Base-by-base conservation (phyloP, 1,140 invertebrate species). In the Dendrolimus punctatus region DNA sequence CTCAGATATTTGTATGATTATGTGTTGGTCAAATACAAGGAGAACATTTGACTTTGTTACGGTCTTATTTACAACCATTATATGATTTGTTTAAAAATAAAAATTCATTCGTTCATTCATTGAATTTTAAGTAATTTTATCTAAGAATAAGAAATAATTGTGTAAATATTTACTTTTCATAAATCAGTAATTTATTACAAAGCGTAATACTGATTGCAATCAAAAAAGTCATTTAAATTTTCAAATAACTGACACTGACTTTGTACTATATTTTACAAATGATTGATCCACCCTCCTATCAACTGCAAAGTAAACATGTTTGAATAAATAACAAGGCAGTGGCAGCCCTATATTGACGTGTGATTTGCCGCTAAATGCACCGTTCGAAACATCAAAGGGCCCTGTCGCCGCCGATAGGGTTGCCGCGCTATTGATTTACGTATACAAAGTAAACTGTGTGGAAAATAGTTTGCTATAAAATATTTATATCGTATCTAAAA, bases 311-410 rank as follows among this genome's bases (percentile, higher is more conserved):
- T 69, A 74, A 67, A 73, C 68, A 67, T 65, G 60, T 73, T 70
- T 72, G 72, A 72, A 74, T 75, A 75, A 71, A 70, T 73, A 52
- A 66, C 56, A 47, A 51, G 53, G 43, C 23, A 51, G 58, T 53
- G 54, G 48, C 65, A 69, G 54, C 65, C 68, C 66, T 71, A 58
- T 49, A 50, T 57, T 23, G 3, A 23, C 48, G 40, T 57, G 68
- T 64, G 71, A 73, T 78, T 79, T 75, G 68, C 66, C 69, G 59
- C 52, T 52, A 65, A 65, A 71, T 68, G 55, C 58, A 40, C 39
- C 55, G 52, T 8, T 47, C 53, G 50, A 39, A 49, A 62, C 62
- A 61, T 67, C 61, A 64, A 67, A 67, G 61, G n/a, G 36, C 54
- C 49, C 53, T 51, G 60, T 63, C 67, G 67, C 60, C 66, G 60